Base-by-base conservation (phyloP, 2,797 vertebrate genomes). In the Valencia hispanica region DNA sequence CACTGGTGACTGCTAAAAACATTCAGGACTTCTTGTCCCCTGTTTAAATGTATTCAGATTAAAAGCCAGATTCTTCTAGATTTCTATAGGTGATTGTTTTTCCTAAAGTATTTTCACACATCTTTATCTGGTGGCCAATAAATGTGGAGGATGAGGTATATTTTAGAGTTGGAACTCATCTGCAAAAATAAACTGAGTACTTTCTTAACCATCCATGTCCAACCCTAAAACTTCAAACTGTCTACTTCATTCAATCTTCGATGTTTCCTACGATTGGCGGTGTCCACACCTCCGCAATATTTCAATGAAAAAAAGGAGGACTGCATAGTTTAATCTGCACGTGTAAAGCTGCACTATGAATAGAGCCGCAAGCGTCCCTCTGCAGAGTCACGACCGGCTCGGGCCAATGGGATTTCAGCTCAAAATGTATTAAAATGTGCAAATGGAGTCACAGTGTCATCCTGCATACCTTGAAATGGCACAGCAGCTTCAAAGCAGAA, bases 341-440 rank as follows among this genome's bases (percentile, higher is more conserved):
- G 22, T 72, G 55, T 57, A 27, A 59, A 72, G 36, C 71, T 45
- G 53, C 27, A 6, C 36, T n/a, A 72, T 72, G 14, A 41, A 72
- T 57, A 72, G 27, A 45, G 12, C 53, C 14, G 17, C 27, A 6
- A 32, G 53, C 53, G 17, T 59, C 39, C 36, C 25, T 55, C 53
- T 39, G 32, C n/a, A 22, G n/a, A 43, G 53, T 72, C 53, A 72
- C 53, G 39, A 72, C 39, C 8, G 25, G 50, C 15, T 41, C 34
- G 14, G 25, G 32, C 12, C 32, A 70, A n/a, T 11, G 14, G 32
- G 70, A 71, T 39, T 71, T 71, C 59, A 51, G 39, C 18, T 48
- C 1, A 51, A 53, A 74, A 74, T 30, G 36, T n/a, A 74, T 74
- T 74, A 39, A 63, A 74, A n/a, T n/a, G 45, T 39, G 45, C 22